Conservation (phyloP, 2,888 invertebrate species). For the Hirtodrosophila confusa region DNA sequence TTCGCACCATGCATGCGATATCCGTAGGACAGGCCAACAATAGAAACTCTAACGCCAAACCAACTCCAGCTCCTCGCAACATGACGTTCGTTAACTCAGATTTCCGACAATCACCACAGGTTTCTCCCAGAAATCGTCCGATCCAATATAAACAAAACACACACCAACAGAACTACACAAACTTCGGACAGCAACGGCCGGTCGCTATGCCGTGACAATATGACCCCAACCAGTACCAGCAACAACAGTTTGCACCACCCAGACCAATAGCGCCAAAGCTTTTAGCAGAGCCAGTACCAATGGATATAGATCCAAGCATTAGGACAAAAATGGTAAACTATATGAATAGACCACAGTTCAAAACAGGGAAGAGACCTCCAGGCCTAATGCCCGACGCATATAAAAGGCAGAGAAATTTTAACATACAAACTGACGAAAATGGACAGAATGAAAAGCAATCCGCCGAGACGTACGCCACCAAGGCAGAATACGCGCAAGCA, state of each 20-base stretch:
- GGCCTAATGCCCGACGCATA: background rate
- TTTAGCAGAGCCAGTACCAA: background rate
- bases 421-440: background rate
- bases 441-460: background rate
- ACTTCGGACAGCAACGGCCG: no score
- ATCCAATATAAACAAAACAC: background rate
- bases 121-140: background rate
- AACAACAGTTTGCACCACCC: no score
- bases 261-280: background rate
- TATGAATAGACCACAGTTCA: background rate
- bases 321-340: background rate
- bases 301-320: conserved; percentile 1
- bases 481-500: background rate
- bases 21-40: no score
- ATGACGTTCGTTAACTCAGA: no score
- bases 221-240: no score
- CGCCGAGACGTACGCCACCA: background rate
- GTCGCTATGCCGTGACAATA: no score
- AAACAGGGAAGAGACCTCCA: conserved; percentile 1
- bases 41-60: background rate
- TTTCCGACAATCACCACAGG: background rate
- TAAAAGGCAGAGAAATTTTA: background rate
- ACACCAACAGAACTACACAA: background rate
- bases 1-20: no score
- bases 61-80: conserved; percentile 1